phyloP scores from a whole-genome alignment of 2,797 vertebrate genomes.

The Peromyscus melanophrys region DNA sequence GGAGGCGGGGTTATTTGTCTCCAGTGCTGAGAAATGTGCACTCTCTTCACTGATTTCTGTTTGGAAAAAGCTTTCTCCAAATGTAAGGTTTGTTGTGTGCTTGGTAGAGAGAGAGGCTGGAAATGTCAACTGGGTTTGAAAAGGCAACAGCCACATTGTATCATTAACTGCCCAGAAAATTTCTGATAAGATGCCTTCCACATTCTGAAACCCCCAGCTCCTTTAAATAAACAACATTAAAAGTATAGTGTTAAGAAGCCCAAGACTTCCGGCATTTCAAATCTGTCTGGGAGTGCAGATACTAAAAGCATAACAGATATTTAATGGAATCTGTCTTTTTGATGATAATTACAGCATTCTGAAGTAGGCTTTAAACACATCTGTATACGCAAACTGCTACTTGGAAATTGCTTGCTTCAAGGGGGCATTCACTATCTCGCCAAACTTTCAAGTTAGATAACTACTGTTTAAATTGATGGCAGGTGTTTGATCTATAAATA shows the following conservation, averaged over 20 bases:
- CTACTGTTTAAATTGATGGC: conserved; percentile 81
- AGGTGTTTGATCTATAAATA: conserved; percentile 81
- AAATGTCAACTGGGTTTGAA: conserved; percentile 55
- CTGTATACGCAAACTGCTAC: conserved; percentile 73
- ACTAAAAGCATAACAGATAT: conserved; percentile 60
- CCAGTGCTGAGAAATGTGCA: not conserved
- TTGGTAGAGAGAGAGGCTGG: not conserved
- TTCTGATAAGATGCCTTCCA: conserved; percentile 67
- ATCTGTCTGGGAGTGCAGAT: conserved; percentile 41
- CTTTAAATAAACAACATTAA: conserved; percentile 75
- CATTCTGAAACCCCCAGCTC: conserved; percentile 58
- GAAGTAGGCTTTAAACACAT: conserved; percentile 73
- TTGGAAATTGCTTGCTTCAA: conserved; percentile 84
- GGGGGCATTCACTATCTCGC: conserved; percentile 73
- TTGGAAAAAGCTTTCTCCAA: conserved; percentile 24
- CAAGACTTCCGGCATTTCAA: conserved; percentile 74
- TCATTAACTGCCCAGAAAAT: conserved; percentile 67
- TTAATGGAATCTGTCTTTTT: conserved; percentile 82
- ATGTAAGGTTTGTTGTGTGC: conserved; percentile 37
- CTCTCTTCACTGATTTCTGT: not conserved
- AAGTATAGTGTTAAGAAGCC: conserved; percentile 73
- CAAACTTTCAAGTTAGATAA: conserved; percentile 82
- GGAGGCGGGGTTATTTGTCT: not conserved
- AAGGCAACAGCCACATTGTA: conserved; percentile 67
- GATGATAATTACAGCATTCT: conserved; percentile 83